A percentile compares a stretch with the other conserved stretches of the same genome.
Conservation (phyloP, 2,113 vertebrate genomes). For the Hyperopisus bebe region DNA sequence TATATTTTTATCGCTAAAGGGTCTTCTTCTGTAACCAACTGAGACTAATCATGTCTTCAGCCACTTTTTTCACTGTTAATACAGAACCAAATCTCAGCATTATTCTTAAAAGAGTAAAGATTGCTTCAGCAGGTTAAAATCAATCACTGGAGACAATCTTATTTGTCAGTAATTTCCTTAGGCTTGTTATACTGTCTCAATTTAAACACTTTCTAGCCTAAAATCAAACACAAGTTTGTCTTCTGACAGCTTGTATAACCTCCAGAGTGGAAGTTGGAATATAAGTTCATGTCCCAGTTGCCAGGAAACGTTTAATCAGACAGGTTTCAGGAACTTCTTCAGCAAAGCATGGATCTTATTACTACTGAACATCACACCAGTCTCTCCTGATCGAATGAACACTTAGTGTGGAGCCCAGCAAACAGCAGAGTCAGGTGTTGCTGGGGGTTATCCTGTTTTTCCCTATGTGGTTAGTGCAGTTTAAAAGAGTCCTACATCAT, state of each 20-base stretch:
- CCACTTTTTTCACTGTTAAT: conserved; percentile 26
- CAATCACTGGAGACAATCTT: conserved; percentile 43
- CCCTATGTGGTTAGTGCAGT: neutral
- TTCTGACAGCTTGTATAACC: conserved; percentile 36
- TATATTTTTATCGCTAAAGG: neutral
- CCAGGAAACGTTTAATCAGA: conserved; percentile 41
- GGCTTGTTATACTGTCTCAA: conserved; percentile 22
- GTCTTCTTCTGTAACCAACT: neutral
- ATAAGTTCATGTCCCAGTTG: conserved; percentile 21
- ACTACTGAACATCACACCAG: neutral
- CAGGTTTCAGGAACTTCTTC: conserved; percentile 21
- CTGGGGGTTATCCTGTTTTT: neutral
- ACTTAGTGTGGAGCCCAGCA: neutral
- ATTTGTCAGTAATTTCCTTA: conserved; percentile 45
- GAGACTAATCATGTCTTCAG: conserved; percentile 26
- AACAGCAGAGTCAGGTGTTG: neutral
- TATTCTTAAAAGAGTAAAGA: conserved; percentile 46
- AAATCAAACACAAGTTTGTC: conserved; percentile 39
- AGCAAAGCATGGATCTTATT: neutral
- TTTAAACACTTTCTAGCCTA: conserved; percentile 46
- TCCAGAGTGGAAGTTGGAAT: conserved; percentile 25
- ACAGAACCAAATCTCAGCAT: conserved; percentile 39
- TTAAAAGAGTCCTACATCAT: neutral
- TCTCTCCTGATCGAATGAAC: neutral
- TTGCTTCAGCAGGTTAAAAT: conserved; percentile 36